Base-by-base conservation (phyloP, 2,113 vertebrate species). In the Gopherus evgoodei region DNA sequence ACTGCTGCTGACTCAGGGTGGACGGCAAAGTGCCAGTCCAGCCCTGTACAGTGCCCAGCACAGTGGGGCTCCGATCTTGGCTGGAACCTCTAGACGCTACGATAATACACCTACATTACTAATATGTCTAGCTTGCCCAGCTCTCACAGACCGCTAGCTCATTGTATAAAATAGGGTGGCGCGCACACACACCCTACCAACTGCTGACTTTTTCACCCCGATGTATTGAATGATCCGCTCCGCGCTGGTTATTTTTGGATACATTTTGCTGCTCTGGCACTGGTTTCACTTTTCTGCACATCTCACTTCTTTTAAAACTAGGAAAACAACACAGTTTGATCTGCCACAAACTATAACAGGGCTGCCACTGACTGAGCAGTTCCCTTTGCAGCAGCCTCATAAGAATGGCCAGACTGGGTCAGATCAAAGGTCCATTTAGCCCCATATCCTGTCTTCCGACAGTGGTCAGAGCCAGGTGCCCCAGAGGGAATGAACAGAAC, bases 251-350 rank as follows among this genome's bases (percentile, higher is more conserved):
- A 56, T 29, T 12, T n/a, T 86, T 83, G 44, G 62, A 9, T 24
- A 56, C 11, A 21, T 52, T 56, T 91, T 90, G 84, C 75, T 86
- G 83, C 10, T 13, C 92, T 92, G 75, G 35, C 86, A 80, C 86
- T 93, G 82, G 42, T 86, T 80, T 59, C n/a, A 86, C 80, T 90
- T 88, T 83, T 84, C 90, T 89, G 90, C 31, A 95, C 93, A 84
- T 65, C 78, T 94, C 42, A 7, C 84, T 93, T 96, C 92, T 93
- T 54, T 84, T 27, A 83, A 88, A 86, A 96, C 93, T 94, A 88
- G n/a, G 90, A 93, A 84, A 95, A 86, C 27, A 80, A 96, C 88
- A 89, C 31, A 6, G 62, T 65, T 65, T 13, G 31, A 65, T 13
- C 62, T 10, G 29, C 62, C 12, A 65, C 29, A 65, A 38, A 87